Percentiles rank a stretch among this genome's conserved stretches.
Evolutionary conservation across 1,140 invertebrate genomes (phyloP).

Genomic region (Penaeus indicus): DNA sequence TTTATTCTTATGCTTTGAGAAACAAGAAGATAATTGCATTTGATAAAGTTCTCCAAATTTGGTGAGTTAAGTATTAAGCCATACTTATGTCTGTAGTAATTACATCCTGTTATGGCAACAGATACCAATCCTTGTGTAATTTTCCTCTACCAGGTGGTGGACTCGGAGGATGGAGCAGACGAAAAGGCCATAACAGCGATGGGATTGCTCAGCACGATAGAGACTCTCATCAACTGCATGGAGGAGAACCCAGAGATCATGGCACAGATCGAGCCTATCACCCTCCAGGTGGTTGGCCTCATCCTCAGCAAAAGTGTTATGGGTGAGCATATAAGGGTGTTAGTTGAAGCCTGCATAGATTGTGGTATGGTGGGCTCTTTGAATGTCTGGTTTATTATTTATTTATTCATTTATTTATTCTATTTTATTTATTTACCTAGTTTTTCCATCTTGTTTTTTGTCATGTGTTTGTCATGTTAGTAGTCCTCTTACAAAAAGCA

Average conservation of each 20-base stretch:
- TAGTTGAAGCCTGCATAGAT: background rate
- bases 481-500: no score
- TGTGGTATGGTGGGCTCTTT: background rate
- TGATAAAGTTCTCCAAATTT: no score
- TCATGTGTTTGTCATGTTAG: no score
- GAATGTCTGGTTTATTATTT: background rate
- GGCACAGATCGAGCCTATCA: conserved; percentile 90
- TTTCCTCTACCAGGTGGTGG: conserved; percentile 71
- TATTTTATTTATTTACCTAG: background rate
- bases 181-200: conserved; percentile 98
- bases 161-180: conserved; percentile 88
- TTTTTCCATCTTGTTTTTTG: background rate
- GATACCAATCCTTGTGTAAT: background rate
- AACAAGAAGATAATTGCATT: no score
- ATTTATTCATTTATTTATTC: background rate
- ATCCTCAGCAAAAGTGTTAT: conserved; percentile 88
- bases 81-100: no score
- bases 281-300: conserved; percentile 91
- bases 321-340: conserved; percentile 71
- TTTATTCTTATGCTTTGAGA: no score
- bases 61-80: no score
- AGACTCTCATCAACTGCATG: conserved; percentile 90
- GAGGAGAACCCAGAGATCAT: conserved; percentile 82
- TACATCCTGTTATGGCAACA: background rate
- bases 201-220: conserved; percentile 96